A percentile compares a stretch with the other conserved stretches of the same genome.
phyloP scores from a whole-genome alignment of 2,888 invertebrate species.

The Diadegma fenestrale region DNA sequence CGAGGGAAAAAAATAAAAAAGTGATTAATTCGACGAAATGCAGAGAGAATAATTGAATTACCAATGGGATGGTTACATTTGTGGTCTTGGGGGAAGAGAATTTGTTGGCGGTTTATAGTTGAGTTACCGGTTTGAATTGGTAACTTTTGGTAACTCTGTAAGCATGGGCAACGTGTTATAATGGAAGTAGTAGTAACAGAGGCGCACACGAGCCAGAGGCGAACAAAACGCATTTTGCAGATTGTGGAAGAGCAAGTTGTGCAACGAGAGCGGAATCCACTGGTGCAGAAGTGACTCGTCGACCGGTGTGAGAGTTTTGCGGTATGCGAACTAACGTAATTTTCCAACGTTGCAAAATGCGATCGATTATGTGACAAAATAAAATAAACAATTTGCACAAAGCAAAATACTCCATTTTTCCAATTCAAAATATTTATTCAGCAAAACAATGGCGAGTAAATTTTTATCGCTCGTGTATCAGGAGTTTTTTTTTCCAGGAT shows the following conservation, averaged over 20 bases:
- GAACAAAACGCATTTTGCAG: slow-evolving; percentile 51
- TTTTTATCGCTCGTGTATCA: background rate
- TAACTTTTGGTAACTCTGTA: slow-evolving; percentile 39
- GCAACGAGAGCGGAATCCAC: slow-evolving; percentile 24
- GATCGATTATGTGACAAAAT: slow-evolving; percentile 35
- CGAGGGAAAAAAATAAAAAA: background rate
- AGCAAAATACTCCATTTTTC: background rate
- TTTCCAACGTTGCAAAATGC: slow-evolving; percentile 25
- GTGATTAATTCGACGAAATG: background rate
- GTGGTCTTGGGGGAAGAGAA: slow-evolving; percentile 22
- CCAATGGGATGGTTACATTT: slow-evolving; percentile 2
- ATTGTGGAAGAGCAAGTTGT: slow-evolving; percentile 45
- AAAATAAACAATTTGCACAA: slow-evolving; percentile 1
- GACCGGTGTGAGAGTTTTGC: slow-evolving; percentile 25
- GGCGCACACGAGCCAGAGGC: slow-evolving; percentile 27
- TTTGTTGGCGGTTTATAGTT: slow-evolving; percentile 45
- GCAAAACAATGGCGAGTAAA: background rate
- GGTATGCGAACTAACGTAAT: slow-evolving; percentile 31
- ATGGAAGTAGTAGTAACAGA: slow-evolving; percentile 30
- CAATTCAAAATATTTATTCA: background rate
- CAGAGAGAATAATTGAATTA: slow-evolving; percentile 15
- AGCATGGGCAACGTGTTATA: slow-evolving; percentile 24
- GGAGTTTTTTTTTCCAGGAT: background rate
- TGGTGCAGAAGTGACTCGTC: slow-evolving; percentile 29
- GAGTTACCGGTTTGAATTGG: slow-evolving; percentile 43